Percentiles rank a stretch among this genome's conserved stretches.
These are phyloP conservation scores for Hormiphora californensis DNA, from an alignment of 37 sponge, comb jelly and placozoan genomes.

Conservation along the genomic window DNA sequence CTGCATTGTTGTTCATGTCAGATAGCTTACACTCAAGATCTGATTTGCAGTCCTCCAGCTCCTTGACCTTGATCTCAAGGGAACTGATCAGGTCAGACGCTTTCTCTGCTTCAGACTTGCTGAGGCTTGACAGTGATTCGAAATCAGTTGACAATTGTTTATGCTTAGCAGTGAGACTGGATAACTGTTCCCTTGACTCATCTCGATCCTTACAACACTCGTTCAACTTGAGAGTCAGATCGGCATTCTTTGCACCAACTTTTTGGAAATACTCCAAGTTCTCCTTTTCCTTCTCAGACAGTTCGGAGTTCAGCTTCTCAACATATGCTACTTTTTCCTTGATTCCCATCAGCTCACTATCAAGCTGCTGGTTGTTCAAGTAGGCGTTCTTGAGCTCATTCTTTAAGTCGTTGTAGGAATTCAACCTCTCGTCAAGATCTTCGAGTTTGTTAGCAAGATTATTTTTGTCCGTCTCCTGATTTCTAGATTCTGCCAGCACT, in stretches of 20 bases:
- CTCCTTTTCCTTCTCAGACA: background rate
- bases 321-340: background rate
- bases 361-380: background rate
- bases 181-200: background rate
- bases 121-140: background rate
- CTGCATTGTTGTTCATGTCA: background rate
- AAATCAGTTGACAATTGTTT: background rate
- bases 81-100: background rate
- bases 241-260: background rate
- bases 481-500: background rate
- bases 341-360: background rate
- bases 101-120: background rate
- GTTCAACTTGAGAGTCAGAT: background rate
- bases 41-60: constrained; percentile 15
- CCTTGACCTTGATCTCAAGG: background rate
- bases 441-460: constrained; percentile 20
- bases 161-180: background rate
- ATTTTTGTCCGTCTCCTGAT: constrained; percentile 7
- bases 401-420: constrained; percentile 32
- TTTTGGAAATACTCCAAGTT: constrained; percentile 29
- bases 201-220: background rate
- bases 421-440: constrained; percentile 15
- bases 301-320: background rate
- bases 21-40: background rate
- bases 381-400: constrained; percentile 19